Conservation (phyloP, 2,888 invertebrate genomes). For the Dugesia japonica region DNA sequence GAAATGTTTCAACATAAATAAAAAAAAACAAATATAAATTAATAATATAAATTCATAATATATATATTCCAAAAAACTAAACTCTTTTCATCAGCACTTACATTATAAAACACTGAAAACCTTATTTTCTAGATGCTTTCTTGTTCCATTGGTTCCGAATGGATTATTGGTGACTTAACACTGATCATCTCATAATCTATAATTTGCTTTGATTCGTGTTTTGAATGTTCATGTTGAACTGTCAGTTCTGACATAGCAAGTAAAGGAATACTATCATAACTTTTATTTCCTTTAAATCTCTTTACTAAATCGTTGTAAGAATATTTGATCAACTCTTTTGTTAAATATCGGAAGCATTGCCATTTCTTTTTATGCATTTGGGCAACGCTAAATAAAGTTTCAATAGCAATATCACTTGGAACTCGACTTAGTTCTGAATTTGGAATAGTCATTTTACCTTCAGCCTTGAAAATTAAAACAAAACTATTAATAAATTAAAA, state of each 20-base stretch:
- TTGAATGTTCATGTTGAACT: constrained; percentile 2
- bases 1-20: too few species aligned
- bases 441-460: not conserved
- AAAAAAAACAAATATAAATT: too few species aligned
- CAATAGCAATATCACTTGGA: not conserved
- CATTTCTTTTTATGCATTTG: constrained; percentile 10
- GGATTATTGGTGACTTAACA: not conserved
- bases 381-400: not conserved
- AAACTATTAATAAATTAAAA: too few species aligned
- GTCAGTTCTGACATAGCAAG: constrained; percentile 8
- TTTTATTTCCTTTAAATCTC: not conserved
- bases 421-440: not conserved
- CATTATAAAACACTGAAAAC: too few species aligned
- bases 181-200: not conserved
- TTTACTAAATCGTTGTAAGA: constrained; percentile 1
- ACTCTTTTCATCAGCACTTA: too few species aligned
- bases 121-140: not conserved
- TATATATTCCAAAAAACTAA: too few species aligned
- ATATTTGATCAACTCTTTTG: not conserved
- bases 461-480: not conserved
- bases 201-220: not conserved
- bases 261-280: constrained; percentile 10
- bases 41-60: too few species aligned
- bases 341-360: not conserved
- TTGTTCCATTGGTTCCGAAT: constrained; percentile 10